Base-by-base conservation (phyloP, 2,113 vertebrate genomes). In the Ceyx melanurus region DNA sequence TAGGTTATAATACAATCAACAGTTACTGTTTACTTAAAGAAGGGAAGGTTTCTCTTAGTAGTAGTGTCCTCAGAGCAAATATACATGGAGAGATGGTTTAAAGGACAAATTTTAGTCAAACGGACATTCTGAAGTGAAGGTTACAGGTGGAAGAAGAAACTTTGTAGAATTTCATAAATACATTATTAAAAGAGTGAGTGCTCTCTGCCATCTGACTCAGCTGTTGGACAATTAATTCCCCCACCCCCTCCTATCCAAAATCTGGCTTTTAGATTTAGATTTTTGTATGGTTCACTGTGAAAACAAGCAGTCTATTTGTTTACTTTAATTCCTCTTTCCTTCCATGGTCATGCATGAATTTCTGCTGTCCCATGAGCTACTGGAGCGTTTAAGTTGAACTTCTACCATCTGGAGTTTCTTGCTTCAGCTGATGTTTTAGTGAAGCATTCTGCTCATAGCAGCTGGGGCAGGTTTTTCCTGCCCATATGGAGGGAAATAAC, bases 371-470 rank as follows among this genome's bases (percentile, higher is more conserved):
- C 43, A 61, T 0, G 15, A 88, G 40, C 4, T 77, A n/a, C 40
- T 62, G n/a, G 28, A 91, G 17, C 66, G 53, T 16, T 1, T 8
- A 86, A 74, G 19, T 54, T 1, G 3, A 77, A 29, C 29, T 80
- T 84, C 70, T 74, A 45, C 16, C 73, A 96, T 66, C 60, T 96
- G 85, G 51, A 91, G 15, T 64, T 37, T 65, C 51, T 37, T 77
- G 67, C 56, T 85, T 92, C 62, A 84, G 78, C 25, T 91, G 86
- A 93, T 84, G 40, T 53, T 88, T 61, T 23, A 82, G 64, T 42
- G 56, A 71, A 90, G 66, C 23, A n/a, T 64, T 78, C 58, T 45
- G 11, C 25, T 53, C 29, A 19, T 29, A 68, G 67, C 45, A 92
- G 75, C 64, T 54, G 53, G 87, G 43, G 37, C 6, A 86, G 35